Base-by-base conservation (phyloP, 2,113 vertebrate genomes). In the Axis porcinus region DNA sequence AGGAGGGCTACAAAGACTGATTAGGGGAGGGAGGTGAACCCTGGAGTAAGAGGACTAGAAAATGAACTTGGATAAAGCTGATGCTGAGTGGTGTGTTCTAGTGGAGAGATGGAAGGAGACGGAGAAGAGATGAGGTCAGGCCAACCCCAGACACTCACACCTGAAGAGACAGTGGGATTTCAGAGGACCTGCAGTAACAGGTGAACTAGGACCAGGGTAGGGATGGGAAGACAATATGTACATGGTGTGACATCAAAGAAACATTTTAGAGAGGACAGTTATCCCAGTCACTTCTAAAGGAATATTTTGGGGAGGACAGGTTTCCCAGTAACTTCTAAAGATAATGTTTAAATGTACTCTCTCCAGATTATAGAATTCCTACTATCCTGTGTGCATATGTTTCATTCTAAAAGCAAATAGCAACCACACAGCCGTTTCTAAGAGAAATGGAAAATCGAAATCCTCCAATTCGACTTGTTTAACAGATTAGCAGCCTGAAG, bases 341-440 rank as follows among this genome's bases (percentile, higher is more conserved):
- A 70, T 23, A 64, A 19, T 50, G 28, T 85, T 40, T 1, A 93
- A 85, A 83, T 2, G 15, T 1, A 23, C 1, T 54, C 47, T 60
- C 40, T 33, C 13, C 14, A 23, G 62, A 50, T 84, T 27, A 50
- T 0, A 52, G 43, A 40, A 3, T 16, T 45, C 10, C 6, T 25
- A 67, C 3, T 52, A 3, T 11, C 15, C 0, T 2, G 3, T 9
- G 67, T 8, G 2, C 0, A 16, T 17, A 43, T 0, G 3, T 45
- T 30, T 52, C 2, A 1, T 30, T 87, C 64, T 55, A 70, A 94
- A 95, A 86, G 23, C 40, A 84, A 91, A 89, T 0, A 83, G 36
- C 55, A 52, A 47, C 74, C 6, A 50, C 70, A 45, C 25, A 5
- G 52, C 33, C 19, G 7, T 70, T 89, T 54, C 55, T 43, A 84